Evolutionary conservation across 2,797 vertebrate species (phyloP).

Genomic region (Morelia viridis): DNA sequence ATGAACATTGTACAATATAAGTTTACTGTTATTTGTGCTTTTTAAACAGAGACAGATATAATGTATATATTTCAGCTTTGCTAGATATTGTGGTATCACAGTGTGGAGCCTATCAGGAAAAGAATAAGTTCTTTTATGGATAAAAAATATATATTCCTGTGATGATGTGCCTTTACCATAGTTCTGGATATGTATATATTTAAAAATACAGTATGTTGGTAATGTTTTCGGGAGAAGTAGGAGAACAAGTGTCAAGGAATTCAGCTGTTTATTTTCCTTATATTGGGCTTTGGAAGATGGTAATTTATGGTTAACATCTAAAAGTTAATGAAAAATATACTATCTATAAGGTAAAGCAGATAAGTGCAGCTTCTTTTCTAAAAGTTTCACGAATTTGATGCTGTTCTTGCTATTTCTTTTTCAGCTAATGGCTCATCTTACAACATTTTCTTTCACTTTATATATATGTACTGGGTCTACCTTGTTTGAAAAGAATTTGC

Average conservation of each 20-base stretch:
- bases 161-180: background rate
- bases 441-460: conserved; percentile 2
- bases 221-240: conserved; percentile 20
- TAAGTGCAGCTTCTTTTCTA: conserved; percentile 9
- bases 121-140: background rate
- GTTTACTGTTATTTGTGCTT: conserved; percentile 21
- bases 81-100: background rate
- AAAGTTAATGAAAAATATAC: conserved; percentile 35
- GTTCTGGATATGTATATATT: background rate
- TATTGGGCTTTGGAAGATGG: conserved; percentile 26
- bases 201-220: background rate
- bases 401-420: conserved; percentile 6
- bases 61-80: conserved; percentile 20
- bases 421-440: conserved; percentile 7
- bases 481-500: conserved; percentile 4
- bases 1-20: conserved; percentile 4
- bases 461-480: background rate
- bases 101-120: background rate
- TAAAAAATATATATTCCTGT: background rate
- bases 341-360: conserved; percentile 34
- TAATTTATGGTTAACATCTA: background rate
- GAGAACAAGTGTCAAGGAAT: background rate
- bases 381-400: conserved; percentile 12
- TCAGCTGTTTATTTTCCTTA: conserved; percentile 9
- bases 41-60: background rate